Percentiles rank a stretch among this genome's conserved stretches.
Conservation (phyloP, 2,797 vertebrate genomes). For the Anas bahamensis region DNA sequence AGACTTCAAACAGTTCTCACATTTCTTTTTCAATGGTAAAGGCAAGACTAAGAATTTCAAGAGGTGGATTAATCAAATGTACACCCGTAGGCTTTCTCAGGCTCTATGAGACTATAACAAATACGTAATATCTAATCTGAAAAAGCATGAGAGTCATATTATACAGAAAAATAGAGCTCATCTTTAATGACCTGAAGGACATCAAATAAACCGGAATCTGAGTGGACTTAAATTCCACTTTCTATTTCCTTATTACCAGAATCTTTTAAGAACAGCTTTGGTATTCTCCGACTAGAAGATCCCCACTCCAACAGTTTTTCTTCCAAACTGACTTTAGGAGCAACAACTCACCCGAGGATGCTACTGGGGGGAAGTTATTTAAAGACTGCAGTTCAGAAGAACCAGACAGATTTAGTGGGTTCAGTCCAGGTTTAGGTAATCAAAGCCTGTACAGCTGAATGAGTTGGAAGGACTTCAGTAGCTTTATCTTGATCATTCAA, state of each 20-base stretch:
- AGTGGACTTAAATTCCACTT: background rate
- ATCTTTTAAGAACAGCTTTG: background rate
- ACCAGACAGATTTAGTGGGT: background rate
- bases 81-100: background rate
- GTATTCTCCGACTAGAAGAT: background rate
- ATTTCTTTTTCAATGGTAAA: background rate
- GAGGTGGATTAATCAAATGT: background rate
- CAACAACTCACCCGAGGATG: background rate
- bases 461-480: slow-evolving; percentile 13
- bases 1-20: background rate
- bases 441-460: background rate
- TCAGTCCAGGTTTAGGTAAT: background rate
- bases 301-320: background rate
- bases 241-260: background rate
- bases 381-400: background rate
- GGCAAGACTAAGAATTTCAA: background rate
- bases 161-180: background rate
- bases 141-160: background rate
- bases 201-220: background rate
- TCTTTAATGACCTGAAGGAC: background rate
- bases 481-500: slow-evolving; percentile 22
- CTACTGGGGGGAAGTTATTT: background rate
- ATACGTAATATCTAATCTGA: background rate
- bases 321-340: background rate
- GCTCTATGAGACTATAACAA: background rate